Evolutionary conservation across 2,797 vertebrate genomes (phyloP), one percentile per base, ranked within the genome.

Genomic region (Morelia viridis): DNA sequence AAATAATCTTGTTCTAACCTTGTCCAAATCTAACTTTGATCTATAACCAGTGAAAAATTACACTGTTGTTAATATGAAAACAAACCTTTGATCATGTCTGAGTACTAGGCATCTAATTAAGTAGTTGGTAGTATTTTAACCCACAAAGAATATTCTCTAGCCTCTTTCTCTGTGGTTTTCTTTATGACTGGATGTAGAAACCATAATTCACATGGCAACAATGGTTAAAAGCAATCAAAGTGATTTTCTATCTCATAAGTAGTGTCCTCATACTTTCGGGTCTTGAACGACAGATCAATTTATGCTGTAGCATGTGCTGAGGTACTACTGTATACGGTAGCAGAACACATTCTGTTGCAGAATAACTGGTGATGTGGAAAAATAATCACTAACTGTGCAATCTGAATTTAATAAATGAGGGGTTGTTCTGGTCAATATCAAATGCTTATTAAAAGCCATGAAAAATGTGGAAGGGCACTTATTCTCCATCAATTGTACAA

Each of bases 191-290:
- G 31, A 17, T 89, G 15, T 64, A 92, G 93, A 94, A 92, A 87
- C 90, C 94, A 84, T 94, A 95, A 91, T 94, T 94, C 95, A 92
- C 94, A 93, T 57, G 90, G 93, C 76, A 93, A 93, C 92, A 93
- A 92, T 93, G 96, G 90, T 86, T 94, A 92, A 89, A 95, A 89
- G 89, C 80, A 92, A 93, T 88, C 50, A 89, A 93, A 93, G 94
- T 94, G 90, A 61, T 93, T 95, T 95, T 90, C 92, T 90, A 92
- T 87, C 95, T 88, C 91, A 92, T 92, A 91, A 96, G 93, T 80
- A 92, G 93, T 13, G 46, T 71, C 6, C 71, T 56, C 87, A 41
- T n/a, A 9, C 92, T 93, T 90, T 64, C 94, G 88, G 87, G 94
- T 93, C 87, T 62, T 46, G 58, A 92, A 60, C 12, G 41, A 58